A percentile compares a stretch with the other conserved stretches of the same genome.
Evolutionary conservation across 2,888 invertebrate genomes (phyloP).

Genomic region (Nomada goodeniana): DNA sequence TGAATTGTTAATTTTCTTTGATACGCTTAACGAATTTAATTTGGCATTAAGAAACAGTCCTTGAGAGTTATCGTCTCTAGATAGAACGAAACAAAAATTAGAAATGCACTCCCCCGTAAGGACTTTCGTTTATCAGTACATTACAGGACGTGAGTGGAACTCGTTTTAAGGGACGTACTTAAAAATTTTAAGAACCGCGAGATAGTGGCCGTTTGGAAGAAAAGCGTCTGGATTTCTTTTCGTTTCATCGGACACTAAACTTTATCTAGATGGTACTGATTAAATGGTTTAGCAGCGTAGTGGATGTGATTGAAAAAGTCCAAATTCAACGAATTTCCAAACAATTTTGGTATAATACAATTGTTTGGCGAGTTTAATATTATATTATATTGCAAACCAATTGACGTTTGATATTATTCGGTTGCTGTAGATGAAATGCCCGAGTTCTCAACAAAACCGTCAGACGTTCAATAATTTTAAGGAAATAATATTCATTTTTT

Average conservation of each 20-base stretch:
- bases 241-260: background rate
- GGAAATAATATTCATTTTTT: too few relatives aligned
- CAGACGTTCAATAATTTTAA: too few relatives aligned
- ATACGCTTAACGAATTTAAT: background rate
- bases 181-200: slow-evolving; percentile 30
- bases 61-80: background rate
- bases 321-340: too few relatives aligned
- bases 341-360: too few relatives aligned
- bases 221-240: slow-evolving; percentile 12
- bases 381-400: too few relatives aligned
- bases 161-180: slow-evolving; percentile 32
- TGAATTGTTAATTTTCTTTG: background rate
- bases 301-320: too few relatives aligned
- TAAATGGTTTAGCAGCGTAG: too few relatives aligned
- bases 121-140: slow-evolving; percentile 15
- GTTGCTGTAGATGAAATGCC: too few relatives aligned
- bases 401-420: too few relatives aligned
- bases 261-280: background rate
- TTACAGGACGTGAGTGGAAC: slow-evolving; percentile 41
- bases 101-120: slow-evolving; percentile 3
- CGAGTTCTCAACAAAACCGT: too few relatives aligned
- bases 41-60: background rate
- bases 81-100: slow-evolving; percentile 4
- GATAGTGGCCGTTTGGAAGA: slow-evolving; percentile 22
- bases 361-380: too few relatives aligned